Percentiles rank a stretch among this genome's conserved stretches.
Evolutionary conservation across 1,140 invertebrate genomes (phyloP).

Genomic region (Agrilus planipennis): DNA sequence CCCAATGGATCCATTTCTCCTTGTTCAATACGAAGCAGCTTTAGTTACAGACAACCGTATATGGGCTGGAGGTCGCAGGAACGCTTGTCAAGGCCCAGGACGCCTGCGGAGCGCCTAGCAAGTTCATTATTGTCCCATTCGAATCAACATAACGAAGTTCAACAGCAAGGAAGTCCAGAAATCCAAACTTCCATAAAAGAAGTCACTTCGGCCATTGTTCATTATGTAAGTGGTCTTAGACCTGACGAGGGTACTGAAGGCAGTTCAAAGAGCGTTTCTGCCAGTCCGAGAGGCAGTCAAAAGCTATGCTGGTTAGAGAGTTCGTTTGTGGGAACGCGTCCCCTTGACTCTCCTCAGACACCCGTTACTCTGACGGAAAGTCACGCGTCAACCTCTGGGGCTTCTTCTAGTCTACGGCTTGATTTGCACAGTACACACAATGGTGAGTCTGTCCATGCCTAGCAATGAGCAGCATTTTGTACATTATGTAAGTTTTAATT

Average conservation of each 20-base stretch:
- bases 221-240: conserved; percentile 73
- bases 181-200: conserved; percentile 84
- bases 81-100: conserved; percentile 59
- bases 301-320: conserved; percentile 77
- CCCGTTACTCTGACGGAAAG: conserved; percentile 47
- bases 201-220: conserved; percentile 84
- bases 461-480: too few species aligned
- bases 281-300: conserved; percentile 39
- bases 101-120: conserved; percentile 69
- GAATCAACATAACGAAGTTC: conserved; percentile 17
- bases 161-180: conserved; percentile 49
- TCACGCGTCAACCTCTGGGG: conserved; percentile 27
- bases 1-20: conserved; percentile 31
- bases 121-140: conserved; percentile 44
- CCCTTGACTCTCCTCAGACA: conserved; percentile 71
- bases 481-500: conserved; percentile 4
- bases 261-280: conserved; percentile 22
- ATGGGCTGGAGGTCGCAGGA: conserved; percentile 84
- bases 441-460: conserved; percentile 48
- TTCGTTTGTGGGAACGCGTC: conserved; percentile 75
- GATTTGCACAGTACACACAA: conserved; percentile 40
- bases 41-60: conserved; percentile 65
- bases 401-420: conserved; percentile 37
- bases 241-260: conserved; percentile 24
- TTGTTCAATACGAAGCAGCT: conserved; percentile 42